These are phyloP conservation scores for Leptopilina boulardi DNA, from an alignment of 1,140 invertebrate genomes.

Conservation along the genomic window DNA sequence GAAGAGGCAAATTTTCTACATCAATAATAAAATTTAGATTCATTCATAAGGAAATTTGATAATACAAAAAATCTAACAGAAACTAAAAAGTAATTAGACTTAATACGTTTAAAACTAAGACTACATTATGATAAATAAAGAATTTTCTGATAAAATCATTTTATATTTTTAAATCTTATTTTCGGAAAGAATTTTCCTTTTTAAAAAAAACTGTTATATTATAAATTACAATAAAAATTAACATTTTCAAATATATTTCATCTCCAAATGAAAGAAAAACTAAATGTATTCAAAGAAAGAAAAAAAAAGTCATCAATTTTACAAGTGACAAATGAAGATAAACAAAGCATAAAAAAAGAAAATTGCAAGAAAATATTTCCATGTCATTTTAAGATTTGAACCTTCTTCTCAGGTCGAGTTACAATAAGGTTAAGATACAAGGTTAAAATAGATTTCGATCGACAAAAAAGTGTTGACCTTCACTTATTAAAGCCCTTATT, in stretches of 20 bases:
- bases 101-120: too few relatives aligned
- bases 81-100: too few relatives aligned
- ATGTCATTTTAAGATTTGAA: not conserved
- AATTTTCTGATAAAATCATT: too few relatives aligned
- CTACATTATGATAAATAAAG: too few relatives aligned
- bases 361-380: not conserved
- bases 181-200: too few relatives aligned
- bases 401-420: not conserved
- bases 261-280: not conserved
- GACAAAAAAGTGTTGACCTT: slow-evolving; percentile 32
- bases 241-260: too few relatives aligned
- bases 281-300: not conserved
- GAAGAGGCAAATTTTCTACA: not conserved
- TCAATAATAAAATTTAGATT: not conserved
- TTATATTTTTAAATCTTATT: too few relatives aligned
- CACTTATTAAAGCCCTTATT: slow-evolving; percentile 31
- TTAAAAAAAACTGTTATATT: too few relatives aligned
- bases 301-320: not conserved
- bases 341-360: slow-evolving; percentile 1
- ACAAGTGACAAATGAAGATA: not conserved
- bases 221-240: too few relatives aligned
- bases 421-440: slow-evolving; percentile 21
- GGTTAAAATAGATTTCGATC: slow-evolving; percentile 21
- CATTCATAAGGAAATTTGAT: too few relatives aligned
- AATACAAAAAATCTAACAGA: too few relatives aligned